Percentiles rank a stretch among this genome's conserved stretches.
These are phyloP conservation scores for Heliocidaris erythrogramma DNA, from an alignment of 35 echinoderm and acorn worm species.

Conservation along the genomic window DNA sequence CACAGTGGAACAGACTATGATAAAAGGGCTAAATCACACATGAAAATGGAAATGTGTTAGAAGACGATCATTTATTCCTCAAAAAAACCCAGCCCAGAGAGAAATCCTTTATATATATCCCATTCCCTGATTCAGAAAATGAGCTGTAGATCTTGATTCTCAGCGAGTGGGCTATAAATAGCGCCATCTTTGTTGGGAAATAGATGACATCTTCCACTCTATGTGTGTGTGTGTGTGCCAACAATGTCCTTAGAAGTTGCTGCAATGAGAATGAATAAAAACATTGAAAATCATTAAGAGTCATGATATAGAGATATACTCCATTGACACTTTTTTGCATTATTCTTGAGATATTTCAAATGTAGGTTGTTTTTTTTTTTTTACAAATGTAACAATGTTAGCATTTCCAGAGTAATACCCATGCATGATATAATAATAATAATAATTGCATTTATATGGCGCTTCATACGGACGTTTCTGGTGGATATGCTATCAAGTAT, in stretches of 20 bases:
- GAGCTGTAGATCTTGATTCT: not conserved
- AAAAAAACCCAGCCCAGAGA: not conserved
- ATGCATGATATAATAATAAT: too few relatives aligned
- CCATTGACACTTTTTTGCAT: too few relatives aligned
- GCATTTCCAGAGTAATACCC: too few relatives aligned
- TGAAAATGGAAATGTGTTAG: too few relatives aligned
- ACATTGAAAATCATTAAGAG: not conserved
- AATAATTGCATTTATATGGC: too few relatives aligned
- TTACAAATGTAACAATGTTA: too few relatives aligned
- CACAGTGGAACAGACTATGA: too few relatives aligned
- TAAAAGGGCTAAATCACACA: too few relatives aligned
- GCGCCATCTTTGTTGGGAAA: not conserved
- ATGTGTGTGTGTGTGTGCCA: not conserved
- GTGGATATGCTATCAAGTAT: too few relatives aligned
- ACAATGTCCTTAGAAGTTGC: not conserved
- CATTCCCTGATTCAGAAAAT: not conserved
- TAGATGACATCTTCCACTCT: not conserved
- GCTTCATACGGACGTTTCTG: too few relatives aligned
- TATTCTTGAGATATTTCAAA: too few relatives aligned
- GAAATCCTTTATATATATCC: not conserved
- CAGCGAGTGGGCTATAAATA: not conserved
- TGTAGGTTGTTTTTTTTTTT: too few relatives aligned
- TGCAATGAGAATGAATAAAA: not conserved
- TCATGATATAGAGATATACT: not conserved
- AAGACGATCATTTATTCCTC: slow-evolving; percentile 25